phyloP scores from a whole-genome alignment of 2,888 invertebrate species.

The Bedellia somnulentella region DNA sequence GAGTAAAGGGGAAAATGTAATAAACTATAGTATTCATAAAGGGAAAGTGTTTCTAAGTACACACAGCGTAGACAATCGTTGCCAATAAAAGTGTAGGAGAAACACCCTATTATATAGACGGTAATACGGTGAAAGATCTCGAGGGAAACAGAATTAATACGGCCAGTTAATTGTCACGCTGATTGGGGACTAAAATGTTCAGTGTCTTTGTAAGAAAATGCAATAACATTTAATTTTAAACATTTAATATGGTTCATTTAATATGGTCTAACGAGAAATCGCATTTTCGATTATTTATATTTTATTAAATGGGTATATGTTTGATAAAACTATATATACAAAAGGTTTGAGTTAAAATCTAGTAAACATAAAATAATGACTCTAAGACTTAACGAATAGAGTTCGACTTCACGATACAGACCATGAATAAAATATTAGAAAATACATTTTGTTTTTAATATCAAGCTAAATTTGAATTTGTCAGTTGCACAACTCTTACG shows the following conservation, averaged over 20 bases:
- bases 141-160: constrained; percentile 58
- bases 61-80: constrained; percentile 45
- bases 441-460: neutral
- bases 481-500: too few relatives aligned
- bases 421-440: neutral
- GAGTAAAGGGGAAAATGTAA: constrained; percentile 23
- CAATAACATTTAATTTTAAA: too few relatives aligned
- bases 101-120: constrained; percentile 26
- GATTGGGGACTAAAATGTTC: constrained; percentile 27
- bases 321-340: neutral
- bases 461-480: neutral
- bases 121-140: constrained; percentile 54
- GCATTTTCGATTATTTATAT: neutral
- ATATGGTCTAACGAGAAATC: neutral
- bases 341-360: neutral
- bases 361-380: neutral
- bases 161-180: constrained; percentile 53
- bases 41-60: constrained; percentile 47
- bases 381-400: neutral
- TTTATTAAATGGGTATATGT: neutral
- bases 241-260: constrained; percentile 6
- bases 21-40: constrained; percentile 44
- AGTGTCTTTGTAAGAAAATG: too few relatives aligned
- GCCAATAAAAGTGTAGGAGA: constrained; percentile 44
- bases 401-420: neutral